Conservation (phyloP, 2,797 vertebrate genomes). For the Synanceia verrucosa region DNA sequence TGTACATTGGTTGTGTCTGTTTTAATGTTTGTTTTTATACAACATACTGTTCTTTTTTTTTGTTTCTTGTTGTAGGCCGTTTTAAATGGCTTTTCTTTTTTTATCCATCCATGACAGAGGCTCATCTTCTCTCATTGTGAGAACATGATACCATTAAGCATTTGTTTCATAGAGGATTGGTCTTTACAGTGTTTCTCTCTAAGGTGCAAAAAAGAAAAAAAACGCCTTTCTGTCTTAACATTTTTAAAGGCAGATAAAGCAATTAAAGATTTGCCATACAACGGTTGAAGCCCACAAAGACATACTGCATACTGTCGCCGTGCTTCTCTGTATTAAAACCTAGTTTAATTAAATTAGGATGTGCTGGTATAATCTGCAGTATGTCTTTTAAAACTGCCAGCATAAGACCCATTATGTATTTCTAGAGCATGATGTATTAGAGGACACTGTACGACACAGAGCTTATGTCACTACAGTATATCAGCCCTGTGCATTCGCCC, state of each 20-base stretch:
- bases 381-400: constrained; percentile 52
- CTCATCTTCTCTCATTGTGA: constrained; percentile 39
- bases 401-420: constrained; percentile 28
- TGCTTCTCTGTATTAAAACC: constrained; percentile 40
- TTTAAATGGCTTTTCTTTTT: constrained; percentile 12
- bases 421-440: constrained; percentile 41
- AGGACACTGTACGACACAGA: constrained; percentile 32
- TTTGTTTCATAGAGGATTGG: constrained; percentile 54
- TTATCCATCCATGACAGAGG: constrained; percentile 11
- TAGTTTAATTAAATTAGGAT: constrained; percentile 55
- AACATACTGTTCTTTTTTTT: constrained; percentile 37
- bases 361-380: constrained; percentile 32
- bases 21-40: constrained; percentile 68
- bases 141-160: constrained; percentile 47
- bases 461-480: constrained; percentile 24
- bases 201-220: constrained; percentile 51
- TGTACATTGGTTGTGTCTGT: constrained; percentile 64
- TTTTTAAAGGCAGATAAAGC: constrained; percentile 39
- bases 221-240: constrained; percentile 57
- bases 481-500: constrained; percentile 15
- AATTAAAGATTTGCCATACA: constrained; percentile 47
- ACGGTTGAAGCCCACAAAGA: constrained; percentile 27
- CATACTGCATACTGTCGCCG: constrained; percentile 21
- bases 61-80: constrained; percentile 33
- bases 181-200: constrained; percentile 36